Conservation (phyloP, 2,113 vertebrate genomes). For the Aplodontia rufa region DNA sequence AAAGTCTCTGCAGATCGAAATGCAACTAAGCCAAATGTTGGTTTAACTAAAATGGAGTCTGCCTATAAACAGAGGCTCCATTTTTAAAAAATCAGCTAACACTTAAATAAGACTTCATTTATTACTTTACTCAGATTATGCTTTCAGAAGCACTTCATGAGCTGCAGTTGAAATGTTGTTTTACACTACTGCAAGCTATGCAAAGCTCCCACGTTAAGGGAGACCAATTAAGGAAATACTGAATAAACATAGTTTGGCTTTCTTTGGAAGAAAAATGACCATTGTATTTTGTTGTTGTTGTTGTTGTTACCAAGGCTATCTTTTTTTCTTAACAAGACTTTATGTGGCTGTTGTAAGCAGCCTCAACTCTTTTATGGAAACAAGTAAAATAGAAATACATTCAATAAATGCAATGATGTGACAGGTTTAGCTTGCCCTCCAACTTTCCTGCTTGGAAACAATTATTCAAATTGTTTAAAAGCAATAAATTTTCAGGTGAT, state of each 20-base stretch:
- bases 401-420: conserved; percentile 46
- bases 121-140: background rate
- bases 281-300: background rate
- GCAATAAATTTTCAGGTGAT: background rate
- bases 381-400: conserved; percentile 17
- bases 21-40: background rate
- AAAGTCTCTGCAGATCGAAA: background rate
- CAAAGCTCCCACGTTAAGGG: background rate
- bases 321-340: conserved; percentile 17
- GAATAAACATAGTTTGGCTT: background rate
- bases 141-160: background rate
- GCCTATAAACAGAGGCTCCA: background rate
- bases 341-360: background rate
- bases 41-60: background rate
- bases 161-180: background rate
- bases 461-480: conserved; percentile 11
- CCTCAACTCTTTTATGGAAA: conserved; percentile 6
- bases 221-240: conserved; percentile 32
- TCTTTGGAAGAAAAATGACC: background rate
- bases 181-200: background rate
- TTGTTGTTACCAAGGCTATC: conserved; percentile 15
- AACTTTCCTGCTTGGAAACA: background rate
- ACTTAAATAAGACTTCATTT: conserved; percentile 2
- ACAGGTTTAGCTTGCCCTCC: background rate
- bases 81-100: background rate